Percentiles rank a stretch among this genome's conserved stretches.
Evolutionary conservation across 2,888 invertebrate species (phyloP).

Genomic region (Rambutsinella grinnellia): DNA sequence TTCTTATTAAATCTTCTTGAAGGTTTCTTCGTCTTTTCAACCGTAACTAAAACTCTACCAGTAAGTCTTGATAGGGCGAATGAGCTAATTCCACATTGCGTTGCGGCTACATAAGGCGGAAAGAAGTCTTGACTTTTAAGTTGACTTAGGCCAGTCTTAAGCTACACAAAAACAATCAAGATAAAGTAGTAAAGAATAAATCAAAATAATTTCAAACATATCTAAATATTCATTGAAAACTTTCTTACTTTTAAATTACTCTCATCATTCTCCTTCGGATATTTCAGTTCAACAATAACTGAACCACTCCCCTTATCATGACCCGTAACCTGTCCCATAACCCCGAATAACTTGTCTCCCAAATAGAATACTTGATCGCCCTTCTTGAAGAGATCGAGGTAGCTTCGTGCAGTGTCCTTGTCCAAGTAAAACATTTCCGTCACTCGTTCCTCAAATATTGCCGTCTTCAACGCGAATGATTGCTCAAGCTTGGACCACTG

Average conservation of each 20-base stretch:
- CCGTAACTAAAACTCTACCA: slow-evolving; percentile 81
- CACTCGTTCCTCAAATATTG: slow-evolving; percentile 72
- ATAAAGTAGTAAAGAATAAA: not conserved
- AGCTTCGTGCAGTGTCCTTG: slow-evolving; percentile 46
- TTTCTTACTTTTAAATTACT: slow-evolving; percentile 47
- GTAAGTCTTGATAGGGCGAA: slow-evolving; percentile 87
- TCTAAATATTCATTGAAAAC: not conserved
- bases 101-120: slow-evolving; percentile 48
- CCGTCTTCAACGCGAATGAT: slow-evolving; percentile 80
- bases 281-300: slow-evolving; percentile 51
- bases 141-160: slow-evolving; percentile 36
- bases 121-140: slow-evolving; percentile 56
- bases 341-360: slow-evolving; percentile 58
- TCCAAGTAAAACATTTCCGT: slow-evolving; percentile 61
- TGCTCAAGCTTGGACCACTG: slow-evolving; percentile 78
- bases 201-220: not conserved
- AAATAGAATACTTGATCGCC: slow-evolving; percentile 63
- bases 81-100: slow-evolving; percentile 71
- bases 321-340: slow-evolving; percentile 55
- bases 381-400: slow-evolving; percentile 50
- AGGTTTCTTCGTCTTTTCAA: slow-evolving; percentile 68
- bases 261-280: slow-evolving; percentile 40
- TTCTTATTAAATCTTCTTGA: no score
- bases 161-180: not conserved
- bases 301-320: slow-evolving; percentile 51